Percentiles rank a stretch among this genome's conserved stretches.
These are phyloP conservation scores for Melanaphis sacchari DNA, from an alignment of 1,140 invertebrate species.

Conservation along the genomic window DNA sequence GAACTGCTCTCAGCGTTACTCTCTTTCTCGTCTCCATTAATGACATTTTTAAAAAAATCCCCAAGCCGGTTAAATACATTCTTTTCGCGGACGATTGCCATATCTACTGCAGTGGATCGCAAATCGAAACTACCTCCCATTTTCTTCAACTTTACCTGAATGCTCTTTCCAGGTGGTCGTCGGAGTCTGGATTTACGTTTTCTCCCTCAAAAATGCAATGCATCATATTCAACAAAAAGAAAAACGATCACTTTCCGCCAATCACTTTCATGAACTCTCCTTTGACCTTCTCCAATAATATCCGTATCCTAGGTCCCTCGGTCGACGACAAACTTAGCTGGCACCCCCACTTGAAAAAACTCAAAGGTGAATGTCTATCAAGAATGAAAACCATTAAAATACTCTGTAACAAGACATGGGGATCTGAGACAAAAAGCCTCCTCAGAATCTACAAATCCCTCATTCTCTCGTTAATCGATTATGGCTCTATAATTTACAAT, in stretches of 20 bases:
- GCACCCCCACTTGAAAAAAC: constrained; percentile 20
- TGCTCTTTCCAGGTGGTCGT: constrained; percentile 68
- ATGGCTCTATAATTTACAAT: background rate
- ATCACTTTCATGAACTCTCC: constrained; percentile 10
- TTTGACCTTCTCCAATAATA: background rate
- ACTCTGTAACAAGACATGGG: background rate
- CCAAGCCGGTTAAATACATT: background rate
- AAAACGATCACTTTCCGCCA: constrained; percentile 14
- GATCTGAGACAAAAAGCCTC: background rate
- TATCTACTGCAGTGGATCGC: background rate
- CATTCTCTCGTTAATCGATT: background rate
- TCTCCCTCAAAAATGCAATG: background rate
- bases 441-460: constrained; percentile 5
- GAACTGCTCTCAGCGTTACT: background rate
- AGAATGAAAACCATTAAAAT: constrained; percentile 28
- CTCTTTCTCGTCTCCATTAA: background rate
- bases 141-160: background rate
- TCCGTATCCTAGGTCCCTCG: background rate
- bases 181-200: too few relatives aligned
- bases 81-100: background rate
- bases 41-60: background rate
- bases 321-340: background rate
- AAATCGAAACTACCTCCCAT: background rate
- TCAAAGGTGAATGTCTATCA: background rate
- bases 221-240: background rate